A percentile compares a stretch with the other conserved stretches of the same genome.
Evolutionary conservation across 2,797 vertebrate genomes (phyloP).

Genomic region (Pterois miles): DNA sequence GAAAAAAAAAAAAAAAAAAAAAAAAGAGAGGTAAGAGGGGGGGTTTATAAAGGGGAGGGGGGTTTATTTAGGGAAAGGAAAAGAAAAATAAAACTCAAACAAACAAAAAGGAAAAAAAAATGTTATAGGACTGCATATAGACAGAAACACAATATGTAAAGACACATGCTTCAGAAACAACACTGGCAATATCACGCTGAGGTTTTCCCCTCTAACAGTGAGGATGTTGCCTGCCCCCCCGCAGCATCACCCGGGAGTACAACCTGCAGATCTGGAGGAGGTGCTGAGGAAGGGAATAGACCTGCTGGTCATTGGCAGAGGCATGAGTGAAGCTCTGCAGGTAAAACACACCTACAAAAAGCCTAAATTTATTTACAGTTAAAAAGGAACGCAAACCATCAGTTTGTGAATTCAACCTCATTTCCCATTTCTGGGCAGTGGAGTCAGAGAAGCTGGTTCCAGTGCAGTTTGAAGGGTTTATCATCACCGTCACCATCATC

Average conservation of each 20-base stretch:
- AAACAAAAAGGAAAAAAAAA: too few relatives aligned
- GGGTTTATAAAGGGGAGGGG: too few relatives aligned
- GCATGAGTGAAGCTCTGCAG: slow-evolving; percentile 95
- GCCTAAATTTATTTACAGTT: not conserved
- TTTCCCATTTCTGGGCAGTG: not conserved
- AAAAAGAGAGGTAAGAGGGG: too few relatives aligned
- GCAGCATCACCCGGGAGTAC: slow-evolving; percentile 94
- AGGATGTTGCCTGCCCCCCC: not conserved
- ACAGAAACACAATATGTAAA: not conserved
- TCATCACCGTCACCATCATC: too few relatives aligned
- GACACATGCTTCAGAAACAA: not conserved
- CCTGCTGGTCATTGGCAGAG: slow-evolving; percentile 92
- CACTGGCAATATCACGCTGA: rapidly evolving
- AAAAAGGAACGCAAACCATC: not conserved
- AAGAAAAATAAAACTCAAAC: too few relatives aligned
- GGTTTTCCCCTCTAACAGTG: not conserved
- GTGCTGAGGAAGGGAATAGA: slow-evolving; percentile 88
- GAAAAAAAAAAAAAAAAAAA: too few relatives aligned
- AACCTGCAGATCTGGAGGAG: slow-evolving; percentile 94
- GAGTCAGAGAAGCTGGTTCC: not conserved
- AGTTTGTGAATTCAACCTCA: not conserved
- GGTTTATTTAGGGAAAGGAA: too few relatives aligned
- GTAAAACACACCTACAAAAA: slow-evolving; percentile 63
- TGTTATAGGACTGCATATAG: not conserved
- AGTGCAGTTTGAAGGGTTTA: too few relatives aligned